A percentile compares a stretch with the other conserved stretches of the same genome.
Conservation (phyloP, 1,140 invertebrate species). For the Euglossa dilemma region DNA sequence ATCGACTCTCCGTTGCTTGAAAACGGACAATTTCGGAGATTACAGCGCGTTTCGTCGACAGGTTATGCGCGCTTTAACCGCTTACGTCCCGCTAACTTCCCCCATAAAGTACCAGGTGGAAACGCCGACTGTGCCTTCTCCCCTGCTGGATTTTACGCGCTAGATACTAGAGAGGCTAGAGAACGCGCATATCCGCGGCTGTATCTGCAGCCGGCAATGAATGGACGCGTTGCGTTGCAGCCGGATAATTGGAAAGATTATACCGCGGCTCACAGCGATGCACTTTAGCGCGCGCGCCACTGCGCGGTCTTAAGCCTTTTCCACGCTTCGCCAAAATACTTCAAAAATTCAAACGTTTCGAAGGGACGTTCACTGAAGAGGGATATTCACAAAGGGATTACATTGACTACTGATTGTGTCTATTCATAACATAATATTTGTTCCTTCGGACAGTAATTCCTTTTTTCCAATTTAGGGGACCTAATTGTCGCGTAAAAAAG, state of each 20-base stretch:
- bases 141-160: slow-evolving; percentile 31
- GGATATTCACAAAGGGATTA: no score
- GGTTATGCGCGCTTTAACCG: slow-evolving; percentile 58
- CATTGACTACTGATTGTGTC: no score
- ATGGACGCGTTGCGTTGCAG: slow-evolving; percentile 46
- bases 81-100: slow-evolving; percentile 42
- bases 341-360: no score
- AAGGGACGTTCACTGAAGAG: no score
- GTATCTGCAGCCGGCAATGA: slow-evolving; percentile 47
- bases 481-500: no score
- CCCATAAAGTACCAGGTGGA: slow-evolving; percentile 44
- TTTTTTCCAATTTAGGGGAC: no score
- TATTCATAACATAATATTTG: no score
- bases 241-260: slow-evolving; percentile 68
- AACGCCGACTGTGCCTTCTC: slow-evolving; percentile 2
- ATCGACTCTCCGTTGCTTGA: slow-evolving; percentile 33
- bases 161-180: slow-evolving; percentile 16
- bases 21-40: slow-evolving; percentile 63
- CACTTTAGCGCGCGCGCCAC: slow-evolving; percentile 52
- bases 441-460: no score
- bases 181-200: slow-evolving; percentile 17
- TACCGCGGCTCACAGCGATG: slow-evolving; percentile 21
- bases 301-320: background rate
- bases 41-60: slow-evolving; percentile 47
- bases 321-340: background rate